Evolutionary conservation across 2,888 invertebrate species (phyloP), one percentile per base, ranked within the genome.

Genomic region (Parapristionchus giblindavisi): DNA sequence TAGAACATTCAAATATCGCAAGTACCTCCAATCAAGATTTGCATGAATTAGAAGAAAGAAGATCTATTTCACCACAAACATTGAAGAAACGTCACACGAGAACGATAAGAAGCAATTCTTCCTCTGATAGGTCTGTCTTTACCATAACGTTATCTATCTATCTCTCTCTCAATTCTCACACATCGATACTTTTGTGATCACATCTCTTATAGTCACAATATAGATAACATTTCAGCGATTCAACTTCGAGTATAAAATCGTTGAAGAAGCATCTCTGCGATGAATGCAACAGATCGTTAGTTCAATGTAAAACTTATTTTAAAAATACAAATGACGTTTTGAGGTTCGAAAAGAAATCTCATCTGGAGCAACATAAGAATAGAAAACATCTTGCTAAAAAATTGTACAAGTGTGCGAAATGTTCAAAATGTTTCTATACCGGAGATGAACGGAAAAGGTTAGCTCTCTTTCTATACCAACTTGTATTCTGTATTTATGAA

Each of bases 131-230:
- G 63, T 24, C 21, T 27, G 63, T 43, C 17, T 29, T 65, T 27
- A 40, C 24, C 14, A 27, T 65, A 65, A 40, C 63, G 63, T 65
- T 65, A 43, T 43, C 63, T 43, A n/a, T n/a, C n/a, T n/a, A n/a
- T n/a, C n/a, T n/a, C n/a, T n/a, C n/a, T n/a, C n/a, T n/a, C n/a
- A n/a, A n/a, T n/a, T n/a, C n/a, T n/a, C n/a, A n/a, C n/a, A n/a
- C n/a, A n/a, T n/a, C n/a, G n/a, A n/a, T n/a, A n/a, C n/a, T n/a
- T n/a, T n/a, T n/a, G n/a, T n/a, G n/a, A n/a, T n/a, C n/a, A n/a
- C n/a, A n/a, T n/a, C n/a, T n/a, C n/a, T n/a, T n/a, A n/a, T n/a
- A n/a, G n/a, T n/a, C n/a, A n/a, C n/a, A n/a, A n/a, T n/a, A n/a
- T n/a, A n/a, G n/a, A n/a, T n/a, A n/a, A n/a, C n/a, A n/a, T n/a